Base-by-base conservation (phyloP, 2,888 invertebrate species). In the Spodoptera littoralis region DNA sequence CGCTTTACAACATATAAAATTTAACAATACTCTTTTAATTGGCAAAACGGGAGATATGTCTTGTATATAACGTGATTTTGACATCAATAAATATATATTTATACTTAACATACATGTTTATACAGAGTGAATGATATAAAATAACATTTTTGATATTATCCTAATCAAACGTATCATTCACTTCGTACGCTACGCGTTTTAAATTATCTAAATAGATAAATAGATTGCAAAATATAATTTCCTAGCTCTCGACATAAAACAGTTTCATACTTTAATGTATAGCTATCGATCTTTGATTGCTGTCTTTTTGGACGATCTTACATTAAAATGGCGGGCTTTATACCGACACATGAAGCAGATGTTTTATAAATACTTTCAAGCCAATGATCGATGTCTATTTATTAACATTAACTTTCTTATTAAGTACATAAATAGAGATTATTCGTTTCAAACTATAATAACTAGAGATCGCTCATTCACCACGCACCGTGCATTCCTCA, bases 21-120 rank as follows among this genome's bases (percentile, higher is more conserved):
- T 83, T 84, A 80, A 80, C 64, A 77, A 81, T 80, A 82, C 77
- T 80, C 84, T 79, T 86, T 36, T 94, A 94, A 94, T 94, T 95
- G 94, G 94, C 94, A 92, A 92, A 92, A 93, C 88, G 94, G 94
- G 94, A 95, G 94, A 94, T 92, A 91, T 91, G 89, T 89, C 78
- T 83, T 72, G 79, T 84, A 83, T 81, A 59, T 61, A 76, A 73
- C 52, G 65, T 61, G 67, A 60, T 74, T 71, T 70, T 58, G 60
- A 70, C 68, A 62, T 66, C 60, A 69, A 57, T 56, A 61, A 60
- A 67, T 65, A 69, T 55, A 59, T 70, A 73, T 67, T 42, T 59
- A 61, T 44, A 54, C 44, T 52, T 65, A 62, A 41, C 18, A 64
- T 53, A 50, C 36, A 47, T 24, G 44, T 70, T 46, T 43, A 60